A percentile compares a stretch with the other conserved stretches of the same genome.
Evolutionary conservation across 2,113 vertebrate genomes (phyloP).

Genomic region (Pampusana beccarii): DNA sequence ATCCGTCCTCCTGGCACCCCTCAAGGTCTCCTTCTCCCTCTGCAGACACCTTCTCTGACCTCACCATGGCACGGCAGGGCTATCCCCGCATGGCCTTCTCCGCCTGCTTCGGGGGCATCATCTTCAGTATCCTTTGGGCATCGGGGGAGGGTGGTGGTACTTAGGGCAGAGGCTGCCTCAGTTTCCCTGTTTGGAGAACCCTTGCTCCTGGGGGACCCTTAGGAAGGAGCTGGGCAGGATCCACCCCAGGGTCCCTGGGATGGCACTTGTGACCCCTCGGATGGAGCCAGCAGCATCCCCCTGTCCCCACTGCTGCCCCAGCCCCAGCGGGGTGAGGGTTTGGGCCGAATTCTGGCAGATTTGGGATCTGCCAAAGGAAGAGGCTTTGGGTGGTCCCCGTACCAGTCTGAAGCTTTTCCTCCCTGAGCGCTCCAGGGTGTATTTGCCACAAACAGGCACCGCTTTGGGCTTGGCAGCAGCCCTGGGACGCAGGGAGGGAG

Average conservation of each 20-base stretch:
- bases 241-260: neutral
- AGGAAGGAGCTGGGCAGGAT: neutral
- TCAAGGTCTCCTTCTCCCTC: neutral
- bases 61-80: slow-evolving; percentile 93
- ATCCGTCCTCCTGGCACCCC: neutral
- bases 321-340: rapidly evolving
- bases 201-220: too few relatives aligned
- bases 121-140: slow-evolving; percentile 94
- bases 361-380: neutral
- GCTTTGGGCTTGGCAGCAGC: neutral
- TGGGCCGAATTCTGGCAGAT: neutral
- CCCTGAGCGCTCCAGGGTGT: neutral
- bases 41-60: slow-evolving; percentile 91
- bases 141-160: neutral
- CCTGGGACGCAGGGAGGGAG: neutral
- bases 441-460: neutral
- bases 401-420: neutral
- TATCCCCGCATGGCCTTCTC: slow-evolving; percentile 97
- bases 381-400: neutral
- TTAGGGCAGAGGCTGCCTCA: neutral
- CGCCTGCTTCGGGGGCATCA: slow-evolving; percentile 96
- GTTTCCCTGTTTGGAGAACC: neutral
- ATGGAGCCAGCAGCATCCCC: neutral
- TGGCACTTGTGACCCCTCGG: neutral
- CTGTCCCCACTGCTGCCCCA: neutral